Evolutionary conservation across 2,113 vertebrate species (phyloP), one percentile per base, ranked within the genome.

Genomic region (Hippocampus zosterae): DNA sequence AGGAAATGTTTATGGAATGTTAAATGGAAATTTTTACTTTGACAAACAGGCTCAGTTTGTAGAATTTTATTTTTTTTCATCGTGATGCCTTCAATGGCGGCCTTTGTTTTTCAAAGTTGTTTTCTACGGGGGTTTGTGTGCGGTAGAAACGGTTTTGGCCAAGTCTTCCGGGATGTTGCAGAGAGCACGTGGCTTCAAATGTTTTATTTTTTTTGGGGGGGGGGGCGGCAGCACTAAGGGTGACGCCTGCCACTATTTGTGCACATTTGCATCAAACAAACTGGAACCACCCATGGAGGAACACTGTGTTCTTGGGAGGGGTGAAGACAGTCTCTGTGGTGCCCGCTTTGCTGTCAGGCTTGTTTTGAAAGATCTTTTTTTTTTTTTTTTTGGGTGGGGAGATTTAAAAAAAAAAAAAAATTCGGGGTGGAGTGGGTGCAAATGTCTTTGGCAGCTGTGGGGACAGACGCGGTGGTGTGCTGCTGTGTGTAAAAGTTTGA

Each of bases 291-390:
- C 82, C 85, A 80, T 79, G 80, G 75, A 85, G 80, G 85, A 88
- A 88, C 84, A 83, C 82, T 83, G 71, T 86, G 88, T 88, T 85
- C 84, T 80, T 79, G 84, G 80, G 84, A 81, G 83, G 88, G 83
- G 82, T 80, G 78, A 85, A 78, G 73, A 77, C 74, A 27, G 15
- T 85, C 73, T 84, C 72, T 78, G 65, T 3, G 53, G 72, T 81
- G 73, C 66, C 63, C 55, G 72, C 77, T 81, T 76, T 75, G 73
- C 67, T 50, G 57, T 80, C 73, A 75, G 75, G 77, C 80, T 81
- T 79, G 73, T 84, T 84, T 82, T 80, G 71, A 83, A 82, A 80
- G 74, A 70, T 72, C 76, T 76, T 79, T 79, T 79, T 79, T 65
- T 25, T 64, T 44, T 64, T 15, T 27, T 18, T 65, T 9, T 1